Base-by-base conservation (phyloP, 2,888 invertebrate species). In the Asteroscopus sphinx region DNA sequence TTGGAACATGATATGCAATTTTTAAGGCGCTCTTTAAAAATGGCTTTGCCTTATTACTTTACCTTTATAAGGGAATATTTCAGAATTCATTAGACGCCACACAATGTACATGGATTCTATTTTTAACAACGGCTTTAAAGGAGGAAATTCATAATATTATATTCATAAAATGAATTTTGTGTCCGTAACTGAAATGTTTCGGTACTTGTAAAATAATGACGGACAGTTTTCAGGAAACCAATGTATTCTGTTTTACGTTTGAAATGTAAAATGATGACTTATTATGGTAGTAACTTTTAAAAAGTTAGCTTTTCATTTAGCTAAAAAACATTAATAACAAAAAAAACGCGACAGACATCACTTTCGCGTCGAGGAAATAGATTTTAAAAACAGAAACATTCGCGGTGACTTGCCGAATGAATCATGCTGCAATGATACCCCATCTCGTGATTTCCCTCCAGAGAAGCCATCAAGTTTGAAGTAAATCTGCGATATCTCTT, bases 401-500 rank as follows among this genome's bases (percentile, higher is more conserved):
- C 75, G 71, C 79, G 76, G 69, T 70, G 63, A 68, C 80, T 73
- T 80, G 85, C 83, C 82, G 79, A 85, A 86, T 82, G 82, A 81
- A 78, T 83, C 78, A 86, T 84, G 81, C 78, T 80, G 79, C 84
- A 87, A 87, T 88, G 86, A 87, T 82, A 79, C 79, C 81, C 89
- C 87, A 90, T 91, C 86, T 80, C 84, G 81, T 86, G 91, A 91
- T 91, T 90, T 90, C 90, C 91, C 92, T 88, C 87, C 55, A 88
- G 92, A 90, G 90, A 80, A 88, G 82, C 83, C 87, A 88, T 92
- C 89, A 89, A 91, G 87, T 89, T 91, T 88, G 87, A 90, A 92
- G 92, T 92, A 91, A 92, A 91, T 92, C 92, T 90, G 87, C 81
- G 90, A 91, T 90, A 92, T 90, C 89, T 87, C 82, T 82, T 76